These are phyloP conservation scores for Tetramorium parvispinum DNA, from an alignment of 1,140 invertebrate genomes.

Conservation along the genomic window DNA sequence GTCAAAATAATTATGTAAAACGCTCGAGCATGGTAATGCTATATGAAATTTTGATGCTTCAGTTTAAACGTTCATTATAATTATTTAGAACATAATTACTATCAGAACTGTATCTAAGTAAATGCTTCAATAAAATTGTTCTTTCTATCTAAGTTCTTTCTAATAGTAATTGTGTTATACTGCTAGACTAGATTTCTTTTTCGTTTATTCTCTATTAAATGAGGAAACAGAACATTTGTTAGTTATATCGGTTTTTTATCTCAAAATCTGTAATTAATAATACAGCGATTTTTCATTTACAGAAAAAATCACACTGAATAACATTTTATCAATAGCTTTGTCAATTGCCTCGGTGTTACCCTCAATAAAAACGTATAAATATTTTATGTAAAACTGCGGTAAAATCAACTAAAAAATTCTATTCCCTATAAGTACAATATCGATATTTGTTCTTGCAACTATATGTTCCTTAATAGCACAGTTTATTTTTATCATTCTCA, in stretches of 20 bases:
- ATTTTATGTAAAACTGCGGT: background rate
- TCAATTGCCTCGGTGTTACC: background rate
- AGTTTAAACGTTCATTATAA: no score
- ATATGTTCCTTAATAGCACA: background rate
- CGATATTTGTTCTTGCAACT: slow-evolving; percentile 3
- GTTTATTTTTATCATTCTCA: background rate
- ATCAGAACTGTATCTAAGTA: no score
- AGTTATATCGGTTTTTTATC: background rate
- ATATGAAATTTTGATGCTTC: no score
- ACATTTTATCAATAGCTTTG: background rate
- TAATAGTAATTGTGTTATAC: background rate
- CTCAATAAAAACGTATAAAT: background rate
- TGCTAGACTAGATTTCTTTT: background rate
- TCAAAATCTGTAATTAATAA: background rate
- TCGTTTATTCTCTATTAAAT: background rate
- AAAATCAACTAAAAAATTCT: background rate
- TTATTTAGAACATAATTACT: no score
- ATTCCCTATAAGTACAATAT: background rate
- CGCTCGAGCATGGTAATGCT: no score
- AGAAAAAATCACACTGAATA: background rate
- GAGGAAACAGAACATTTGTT: background rate
- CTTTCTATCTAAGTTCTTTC: background rate
- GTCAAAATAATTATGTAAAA: no score
- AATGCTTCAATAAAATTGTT: no score
- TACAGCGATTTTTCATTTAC: background rate